phyloP scores from a whole-genome alignment of 2,113 vertebrate genomes.

The Lipotes vexillifer region DNA sequence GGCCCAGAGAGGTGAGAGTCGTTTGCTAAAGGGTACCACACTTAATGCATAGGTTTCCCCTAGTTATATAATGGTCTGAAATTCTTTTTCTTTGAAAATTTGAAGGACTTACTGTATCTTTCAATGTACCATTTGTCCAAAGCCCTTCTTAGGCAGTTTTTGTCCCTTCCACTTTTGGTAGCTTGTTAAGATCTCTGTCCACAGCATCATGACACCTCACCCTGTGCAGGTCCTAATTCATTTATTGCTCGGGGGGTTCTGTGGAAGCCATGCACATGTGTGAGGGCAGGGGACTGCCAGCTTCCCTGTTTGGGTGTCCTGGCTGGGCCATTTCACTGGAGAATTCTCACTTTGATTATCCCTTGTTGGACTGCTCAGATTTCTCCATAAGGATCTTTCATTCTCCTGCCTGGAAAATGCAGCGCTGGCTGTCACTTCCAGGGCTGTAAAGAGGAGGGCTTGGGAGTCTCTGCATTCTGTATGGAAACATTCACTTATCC shows the following conservation, averaged over 20 bases:
- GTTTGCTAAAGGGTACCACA: not conserved
- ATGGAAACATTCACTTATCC: not conserved
- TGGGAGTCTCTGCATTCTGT: not conserved
- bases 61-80: not conserved
- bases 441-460: not conserved
- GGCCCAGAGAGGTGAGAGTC: not conserved
- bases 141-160: not conserved
- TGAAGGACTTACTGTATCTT: not conserved
- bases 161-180: not conserved
- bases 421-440: not conserved
- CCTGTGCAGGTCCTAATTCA: not conserved
- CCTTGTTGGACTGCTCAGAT: not conserved
- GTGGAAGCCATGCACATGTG: not conserved
- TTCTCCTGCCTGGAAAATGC: not conserved
- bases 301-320: not conserved
- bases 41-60: not conserved
- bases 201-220: not conserved
- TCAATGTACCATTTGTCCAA: not conserved
- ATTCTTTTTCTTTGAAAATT: not conserved
- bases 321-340: not conserved
- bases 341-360: not conserved
- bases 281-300: rapidly evolving
- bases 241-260: not conserved
- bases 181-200: not conserved
- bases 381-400: not conserved